Evolutionary conservation across 2,113 vertebrate genomes (phyloP), one percentile per base, ranked within the genome.

Genomic region (Laterallus jamaicensis): DNA sequence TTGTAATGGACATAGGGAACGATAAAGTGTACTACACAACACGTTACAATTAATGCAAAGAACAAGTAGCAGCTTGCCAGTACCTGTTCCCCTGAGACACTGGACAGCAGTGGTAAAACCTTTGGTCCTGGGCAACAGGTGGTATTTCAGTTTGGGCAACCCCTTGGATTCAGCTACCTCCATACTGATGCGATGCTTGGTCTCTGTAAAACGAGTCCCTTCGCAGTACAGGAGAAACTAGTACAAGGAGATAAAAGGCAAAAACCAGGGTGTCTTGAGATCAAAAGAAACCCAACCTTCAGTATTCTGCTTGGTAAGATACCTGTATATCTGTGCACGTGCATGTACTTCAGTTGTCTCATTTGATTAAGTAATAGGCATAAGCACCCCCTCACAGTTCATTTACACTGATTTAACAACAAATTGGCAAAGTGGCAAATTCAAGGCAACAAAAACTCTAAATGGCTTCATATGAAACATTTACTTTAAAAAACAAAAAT

Each of bases 181-280:
- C 99, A 99, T 99, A 67, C 99, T 99, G 98, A 99, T 98, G 31
- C 99, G 98, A 95, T 99, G 99, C 96, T 99, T 99, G 84, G 98
- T 98, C 98, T 99, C 99, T 3, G 99, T 99, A 91, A 99, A 99
- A 93, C 99, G 99, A 17, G 99, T 99, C 59, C 99, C 99, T 95
- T 99, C 99, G 13, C 99, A 99, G 95, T 99, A 99, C 92, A 99
- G 97, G 73, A 99, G 98, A 74, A 99, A 99, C 99, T 99, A 85
- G 69, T n/a, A 22, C 5, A 13, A 73, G 0, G 24, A 60, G 66
- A 81, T 35, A 82, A 3, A 83, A 90, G n/a, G 29, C 19, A 62
- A 82, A 55, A 68, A 3, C n/a, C n/a, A 25, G 16, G 64, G 47
- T 54, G 62, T 10, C 40, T 79, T 62, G 31, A 80, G 50, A 73